Conservation (phyloP, 2,113 vertebrate species). For the Gila orcuttii region DNA sequence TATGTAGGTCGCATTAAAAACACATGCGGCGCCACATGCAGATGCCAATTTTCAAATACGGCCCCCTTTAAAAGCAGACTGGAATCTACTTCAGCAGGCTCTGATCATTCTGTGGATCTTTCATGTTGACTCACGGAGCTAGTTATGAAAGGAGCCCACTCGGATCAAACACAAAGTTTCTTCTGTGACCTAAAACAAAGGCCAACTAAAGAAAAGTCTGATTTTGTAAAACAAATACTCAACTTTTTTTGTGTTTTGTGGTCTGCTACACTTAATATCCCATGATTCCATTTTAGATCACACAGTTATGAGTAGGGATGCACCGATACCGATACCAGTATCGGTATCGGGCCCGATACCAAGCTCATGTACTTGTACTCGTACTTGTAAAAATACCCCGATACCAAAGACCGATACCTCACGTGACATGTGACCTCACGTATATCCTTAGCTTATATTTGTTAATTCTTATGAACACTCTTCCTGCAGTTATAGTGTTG, state of each 20-base stretch:
- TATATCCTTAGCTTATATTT: no score
- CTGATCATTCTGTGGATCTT: conserved; percentile 6
- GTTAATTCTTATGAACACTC: no score
- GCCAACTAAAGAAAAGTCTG: conserved; percentile 6
- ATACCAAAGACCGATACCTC: no score
- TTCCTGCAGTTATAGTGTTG: no score
- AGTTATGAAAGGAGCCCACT: conserved; percentile 16
- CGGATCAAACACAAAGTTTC: conserved; percentile 35
- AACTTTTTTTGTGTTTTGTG: not conserved
- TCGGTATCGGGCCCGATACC: no score
- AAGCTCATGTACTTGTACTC: no score
- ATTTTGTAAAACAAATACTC: not conserved
- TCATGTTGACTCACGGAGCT: conserved; percentile 5
- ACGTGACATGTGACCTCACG: no score
- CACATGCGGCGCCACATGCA: conserved; percentile 51
- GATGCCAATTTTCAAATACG: conserved; percentile 26
- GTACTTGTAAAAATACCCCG: no score
- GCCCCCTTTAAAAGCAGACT: not conserved
- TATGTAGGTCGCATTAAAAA: conserved; percentile 80
- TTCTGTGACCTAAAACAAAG: conserved; percentile 19
- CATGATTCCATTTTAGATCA: not conserved
- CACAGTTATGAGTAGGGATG: not conserved
- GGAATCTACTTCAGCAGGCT: not conserved
- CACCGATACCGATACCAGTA: no score
- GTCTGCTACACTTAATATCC: not conserved